Percentiles rank a stretch among this genome's conserved stretches.
Conservation (phyloP, 2,113 vertebrate species). For the Tapirus terrestris region DNA sequence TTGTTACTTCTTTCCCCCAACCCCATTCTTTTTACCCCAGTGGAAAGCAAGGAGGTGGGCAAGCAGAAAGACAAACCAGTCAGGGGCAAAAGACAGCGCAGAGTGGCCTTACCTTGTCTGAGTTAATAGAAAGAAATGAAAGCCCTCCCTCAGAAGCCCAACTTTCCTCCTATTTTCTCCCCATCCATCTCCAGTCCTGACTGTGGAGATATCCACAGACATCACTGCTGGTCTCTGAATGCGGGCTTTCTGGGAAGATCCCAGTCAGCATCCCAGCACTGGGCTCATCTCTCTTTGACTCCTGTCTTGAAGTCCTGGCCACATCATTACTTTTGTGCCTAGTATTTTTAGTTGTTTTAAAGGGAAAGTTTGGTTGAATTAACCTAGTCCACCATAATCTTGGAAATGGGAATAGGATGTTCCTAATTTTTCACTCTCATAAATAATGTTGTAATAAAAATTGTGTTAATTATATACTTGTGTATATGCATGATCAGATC, state of each 20-base stretch:
- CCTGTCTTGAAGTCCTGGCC: neutral
- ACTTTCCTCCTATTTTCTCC: neutral
- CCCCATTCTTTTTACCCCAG: neutral
- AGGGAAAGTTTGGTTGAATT: neutral
- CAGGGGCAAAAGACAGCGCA: neutral
- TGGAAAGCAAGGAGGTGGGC: neutral
- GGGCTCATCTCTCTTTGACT: neutral
- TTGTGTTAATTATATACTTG: neutral
- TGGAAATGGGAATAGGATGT: neutral
- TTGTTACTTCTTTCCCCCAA: neutral
- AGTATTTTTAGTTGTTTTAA: neutral
- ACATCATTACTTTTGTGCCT: neutral
- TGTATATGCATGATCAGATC: neutral
- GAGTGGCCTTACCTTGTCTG: neutral
- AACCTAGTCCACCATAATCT: neutral
- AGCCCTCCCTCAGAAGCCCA: neutral
- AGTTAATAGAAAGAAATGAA: neutral
- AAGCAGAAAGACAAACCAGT: neutral
- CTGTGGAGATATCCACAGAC: neutral
- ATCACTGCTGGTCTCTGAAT: neutral
- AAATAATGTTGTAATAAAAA: neutral
- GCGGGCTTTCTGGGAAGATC: neutral
- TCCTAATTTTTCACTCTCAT: neutral
- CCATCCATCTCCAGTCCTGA: neutral
- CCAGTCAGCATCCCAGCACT: neutral